These are phyloP conservation scores for Andinoacara biseriatus DNA, from an alignment of 2,113 vertebrate species.

Conservation along the genomic window DNA sequence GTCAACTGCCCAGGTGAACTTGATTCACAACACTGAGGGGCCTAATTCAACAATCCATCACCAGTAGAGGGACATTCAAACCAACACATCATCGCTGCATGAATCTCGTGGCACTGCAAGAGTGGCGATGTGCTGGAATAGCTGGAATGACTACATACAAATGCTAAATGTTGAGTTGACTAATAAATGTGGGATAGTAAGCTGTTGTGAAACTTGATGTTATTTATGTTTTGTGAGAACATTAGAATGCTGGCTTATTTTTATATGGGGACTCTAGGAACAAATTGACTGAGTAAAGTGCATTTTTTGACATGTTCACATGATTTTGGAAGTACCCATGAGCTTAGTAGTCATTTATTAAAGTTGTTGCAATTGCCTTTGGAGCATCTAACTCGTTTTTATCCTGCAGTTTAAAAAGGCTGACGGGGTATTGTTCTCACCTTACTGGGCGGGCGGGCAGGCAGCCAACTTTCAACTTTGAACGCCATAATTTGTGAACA, in stretches of 20 bases:
- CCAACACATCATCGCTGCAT: conserved; percentile 39
- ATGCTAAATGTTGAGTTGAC: background rate
- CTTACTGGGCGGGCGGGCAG: too few relatives aligned
- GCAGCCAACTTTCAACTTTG: too few relatives aligned
- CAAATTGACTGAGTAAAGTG: background rate
- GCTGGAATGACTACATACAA: background rate
- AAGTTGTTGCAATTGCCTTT: background rate
- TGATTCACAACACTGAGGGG: conserved; percentile 78
- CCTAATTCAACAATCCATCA: conserved; percentile 72
- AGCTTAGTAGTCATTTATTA: background rate
- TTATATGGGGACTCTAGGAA: background rate
- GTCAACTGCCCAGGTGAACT: conserved; percentile 80
- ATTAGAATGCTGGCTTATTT: background rate
- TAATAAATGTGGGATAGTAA: background rate
- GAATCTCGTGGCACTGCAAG: conserved; percentile 4
- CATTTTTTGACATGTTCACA: background rate
- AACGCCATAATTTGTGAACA: too few relatives aligned
- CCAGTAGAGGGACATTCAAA: conserved; percentile 64
- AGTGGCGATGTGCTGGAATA: background rate
- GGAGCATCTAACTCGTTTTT: background rate
- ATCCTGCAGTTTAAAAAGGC: too few relatives aligned
- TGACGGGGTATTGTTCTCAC: too few relatives aligned
- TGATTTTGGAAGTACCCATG: background rate
- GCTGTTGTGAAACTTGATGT: background rate
- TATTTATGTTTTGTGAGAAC: background rate